Evolutionary conservation across 2,888 invertebrate genomes (phyloP).

Genomic region (Furcula furcula): DNA sequence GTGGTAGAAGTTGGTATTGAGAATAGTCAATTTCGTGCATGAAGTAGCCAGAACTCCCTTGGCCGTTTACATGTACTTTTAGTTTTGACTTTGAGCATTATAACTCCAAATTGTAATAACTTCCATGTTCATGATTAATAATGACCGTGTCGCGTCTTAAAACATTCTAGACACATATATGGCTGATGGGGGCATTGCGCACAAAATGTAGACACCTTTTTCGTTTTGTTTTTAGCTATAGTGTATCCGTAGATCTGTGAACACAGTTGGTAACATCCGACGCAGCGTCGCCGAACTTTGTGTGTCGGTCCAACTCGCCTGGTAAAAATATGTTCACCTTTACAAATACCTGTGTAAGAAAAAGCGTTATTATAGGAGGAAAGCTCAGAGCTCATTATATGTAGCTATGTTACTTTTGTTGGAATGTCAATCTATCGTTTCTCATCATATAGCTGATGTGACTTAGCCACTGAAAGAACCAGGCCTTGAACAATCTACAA

Average conservation of each 20-base stretch:
- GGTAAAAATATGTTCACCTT: conserved; percentile 15
- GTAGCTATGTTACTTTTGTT: no score
- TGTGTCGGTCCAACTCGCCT: conserved; percentile 16
- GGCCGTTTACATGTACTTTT: no score
- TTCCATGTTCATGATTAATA: neutral
- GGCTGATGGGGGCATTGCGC: conserved; percentile 25
- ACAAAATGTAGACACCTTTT: conserved; percentile 28
- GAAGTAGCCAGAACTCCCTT: no score
- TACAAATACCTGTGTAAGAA: conserved; percentile 3
- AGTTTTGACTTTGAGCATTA: no score
- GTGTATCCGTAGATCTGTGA: conserved; percentile 25
- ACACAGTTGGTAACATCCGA: conserved; percentile 29
- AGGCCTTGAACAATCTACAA: no score
- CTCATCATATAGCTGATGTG: no score
- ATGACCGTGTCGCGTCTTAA: conserved; percentile 12
- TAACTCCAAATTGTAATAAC: no score
- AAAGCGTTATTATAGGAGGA: neutral
- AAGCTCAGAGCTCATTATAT: no score
- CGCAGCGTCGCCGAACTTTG: conserved; percentile 23
- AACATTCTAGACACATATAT: conserved; percentile 23
- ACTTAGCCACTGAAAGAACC: no score
- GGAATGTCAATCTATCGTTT: no score
- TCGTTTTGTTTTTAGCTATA: conserved; percentile 25
- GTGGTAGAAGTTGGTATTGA: no score
- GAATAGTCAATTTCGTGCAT: no score